phyloP scores from a whole-genome alignment of 1,140 invertebrate genomes.

The Hyphantria cunea region DNA sequence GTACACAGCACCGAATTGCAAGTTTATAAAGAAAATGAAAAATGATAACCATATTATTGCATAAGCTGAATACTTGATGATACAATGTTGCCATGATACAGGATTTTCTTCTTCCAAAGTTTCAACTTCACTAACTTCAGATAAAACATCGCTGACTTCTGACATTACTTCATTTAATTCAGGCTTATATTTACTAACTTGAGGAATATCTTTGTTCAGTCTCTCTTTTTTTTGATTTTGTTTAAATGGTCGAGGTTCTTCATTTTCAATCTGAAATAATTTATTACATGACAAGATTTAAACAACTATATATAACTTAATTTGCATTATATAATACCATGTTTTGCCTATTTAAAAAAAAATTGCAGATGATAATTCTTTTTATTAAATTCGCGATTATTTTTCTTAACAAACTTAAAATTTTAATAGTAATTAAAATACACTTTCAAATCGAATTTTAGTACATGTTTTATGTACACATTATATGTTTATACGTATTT shows the following conservation, averaged over 20 bases:
- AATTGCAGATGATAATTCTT: too few relatives aligned
- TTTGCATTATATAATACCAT: too few relatives aligned
- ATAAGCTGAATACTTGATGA: slow-evolving; percentile 60
- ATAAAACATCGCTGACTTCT: slow-evolving; percentile 40
- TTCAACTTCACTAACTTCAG: slow-evolving; percentile 61
- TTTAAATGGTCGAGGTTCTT: slow-evolving; percentile 36
- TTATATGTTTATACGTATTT: too few relatives aligned
- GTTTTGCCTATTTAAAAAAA: too few relatives aligned
- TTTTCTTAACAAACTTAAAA: too few relatives aligned
- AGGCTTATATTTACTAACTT: slow-evolving; percentile 44
- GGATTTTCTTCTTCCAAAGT: slow-evolving; percentile 47
- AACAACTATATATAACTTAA: too few relatives aligned
- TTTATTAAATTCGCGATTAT: too few relatives aligned
- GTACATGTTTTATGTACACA: too few relatives aligned
- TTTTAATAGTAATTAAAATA: too few relatives aligned
- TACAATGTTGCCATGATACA: slow-evolving; percentile 63
- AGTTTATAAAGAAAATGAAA: slow-evolving; percentile 81
- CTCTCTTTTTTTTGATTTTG: slow-evolving; percentile 36
- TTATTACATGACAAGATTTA: too few relatives aligned
- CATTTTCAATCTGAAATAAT: slow-evolving; percentile 51
- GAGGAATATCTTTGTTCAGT: slow-evolving; percentile 45
- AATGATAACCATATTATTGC: slow-evolving; percentile 63
- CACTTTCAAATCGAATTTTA: too few relatives aligned
- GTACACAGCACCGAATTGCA: slow-evolving; percentile 96
- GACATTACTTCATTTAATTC: too few relatives aligned